Base-by-base conservation (phyloP, 2,113 vertebrate species). In the Chloropsis hardwickii region DNA sequence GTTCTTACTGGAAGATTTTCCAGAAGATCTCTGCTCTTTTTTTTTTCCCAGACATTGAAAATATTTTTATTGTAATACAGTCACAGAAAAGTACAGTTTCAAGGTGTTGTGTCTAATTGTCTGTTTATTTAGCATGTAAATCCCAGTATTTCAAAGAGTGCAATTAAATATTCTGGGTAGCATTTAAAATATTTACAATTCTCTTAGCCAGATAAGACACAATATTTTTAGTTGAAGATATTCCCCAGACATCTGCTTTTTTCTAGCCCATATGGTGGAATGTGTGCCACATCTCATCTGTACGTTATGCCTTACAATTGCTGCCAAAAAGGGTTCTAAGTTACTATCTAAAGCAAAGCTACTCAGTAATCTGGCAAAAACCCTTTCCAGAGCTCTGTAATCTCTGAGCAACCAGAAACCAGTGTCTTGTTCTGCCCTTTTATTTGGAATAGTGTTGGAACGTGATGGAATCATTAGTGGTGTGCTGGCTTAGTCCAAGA, bases 151-250 rank as follows among this genome's bases (percentile, higher is more conserved):
- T 88, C 78, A 62, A 77, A 76, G 84, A 66, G 25, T 91, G 91
- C 58, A 92, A 95, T 95, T 95, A 95, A 97, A 96, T 95, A 95
- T 93, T 93, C 95, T 72, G 84, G 94, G 84, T 93, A 88, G 57
- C 71, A 51, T 95, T 95, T 95, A 94, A 96, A 97, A 96, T 95
- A 96, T 96, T 97, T 97, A 97, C 95, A 73, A 94, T 93, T 95
- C 66, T 92, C 66, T 79, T 85, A 94, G 92, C 93, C 81, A 94
- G 93, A 94, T 62, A 95, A 94, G 94, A 92, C 91, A 94, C 42
- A 97, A 97, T 97, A 96, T 96, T 97, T 97, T 96, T 95, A 95
- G 92, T 95, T 88, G 37, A 91, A 95, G 90, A 88, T 87, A 92
- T 70, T 96, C 87, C 86, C 87, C 62, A 93, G 94, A 80, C 96